Percentiles rank a stretch among this genome's conserved stretches.
phyloP scores from a whole-genome alignment of 2,888 invertebrate genomes.

The Tetropium fuscum region DNA sequence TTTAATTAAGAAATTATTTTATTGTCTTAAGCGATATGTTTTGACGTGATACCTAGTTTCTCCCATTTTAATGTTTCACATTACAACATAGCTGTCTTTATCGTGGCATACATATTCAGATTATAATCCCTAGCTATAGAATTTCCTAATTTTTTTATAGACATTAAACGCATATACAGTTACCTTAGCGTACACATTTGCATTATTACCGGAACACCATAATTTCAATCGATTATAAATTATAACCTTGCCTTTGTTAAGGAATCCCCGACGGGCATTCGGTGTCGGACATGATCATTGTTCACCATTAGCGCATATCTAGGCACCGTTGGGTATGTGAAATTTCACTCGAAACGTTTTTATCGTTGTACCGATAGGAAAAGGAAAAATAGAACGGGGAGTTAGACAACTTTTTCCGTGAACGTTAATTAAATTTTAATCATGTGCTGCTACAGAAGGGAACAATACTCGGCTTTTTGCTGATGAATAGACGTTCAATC shows the following conservation, averaged over 20 bases:
- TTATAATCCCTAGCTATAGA: no score
- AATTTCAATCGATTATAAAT: conserved; percentile 1
- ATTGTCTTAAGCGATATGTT: no score
- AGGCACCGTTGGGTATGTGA: conserved; percentile 10
- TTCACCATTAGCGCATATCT: conserved; percentile 19
- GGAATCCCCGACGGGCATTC: conserved; percentile 11
- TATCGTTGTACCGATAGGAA: conserved; percentile 16
- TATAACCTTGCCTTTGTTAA: conserved; percentile 5
- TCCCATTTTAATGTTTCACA: no score
- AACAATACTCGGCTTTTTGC: conserved; percentile 37
- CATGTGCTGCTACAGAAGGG: conserved; percentile 28
- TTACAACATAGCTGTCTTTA: no score
- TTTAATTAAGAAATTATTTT: no score
- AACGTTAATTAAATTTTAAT: conserved; percentile 37
- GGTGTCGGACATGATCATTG: conserved; percentile 3
- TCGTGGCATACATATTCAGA: no score
- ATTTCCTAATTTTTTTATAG: no score
- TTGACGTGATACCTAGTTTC: no score
- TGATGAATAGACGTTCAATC: conserved; percentile 35
- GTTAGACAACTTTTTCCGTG: conserved; percentile 24
- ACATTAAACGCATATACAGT: no score
- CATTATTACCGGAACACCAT: no score
- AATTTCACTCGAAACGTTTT: conserved; percentile 18
- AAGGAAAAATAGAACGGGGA: conserved; percentile 14
- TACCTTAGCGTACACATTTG: no score